Base-by-base conservation (phyloP, 2,888 invertebrate genomes). In the Ormyrus rosae region DNA sequence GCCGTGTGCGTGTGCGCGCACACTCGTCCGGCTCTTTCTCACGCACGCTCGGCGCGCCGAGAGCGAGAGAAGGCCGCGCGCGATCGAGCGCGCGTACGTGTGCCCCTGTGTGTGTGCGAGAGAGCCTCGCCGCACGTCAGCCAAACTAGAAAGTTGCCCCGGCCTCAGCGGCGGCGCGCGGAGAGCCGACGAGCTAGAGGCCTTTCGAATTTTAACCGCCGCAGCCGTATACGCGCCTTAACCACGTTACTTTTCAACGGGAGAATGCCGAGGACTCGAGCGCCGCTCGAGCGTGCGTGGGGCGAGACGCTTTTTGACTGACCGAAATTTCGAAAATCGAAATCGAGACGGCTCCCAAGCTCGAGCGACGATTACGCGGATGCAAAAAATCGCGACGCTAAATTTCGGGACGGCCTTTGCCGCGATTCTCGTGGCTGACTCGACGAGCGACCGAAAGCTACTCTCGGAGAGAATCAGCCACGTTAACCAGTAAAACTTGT, bases 131-230 rank as follows among this genome's bases (percentile, higher is more conserved):
- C 69, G 71, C 75, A 78, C 87, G 88, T 88, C 86, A 88, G 87
- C 89, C 87, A 88, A 90, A 90, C 90, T 90, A 90, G 90, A 90
- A 90, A 90, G 90, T 90, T 90, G 90, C 88, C 86, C 86, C 87
- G 85, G 67, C 51, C 71, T 60, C 71, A 72, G 83, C 51, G 19
- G 8, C 34, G 19, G 13, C 60, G 13, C 60, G n/a, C 60, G 63
- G 51, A 48, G 34, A 13, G 60, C 58, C 8, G 85, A 78, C 83
- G 82, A 84, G 83, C 86, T 87, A 88, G 86, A 88, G 87, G 86
- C 89, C 90, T 90, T 90, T 90, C 90, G 86, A 90, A 90, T 89
- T 90, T 89, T 80, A 89, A 88, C 85, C 86, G 85, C 65, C 78
- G 64, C 13, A 13, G 68, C 81, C 19, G 19, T 81, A 69, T 80